A percentile compares a stretch with the other conserved stretches of the same genome.
Evolutionary conservation across 2,888 invertebrate genomes (phyloP).

Genomic region (Pristionchus fissidentatus): DNA sequence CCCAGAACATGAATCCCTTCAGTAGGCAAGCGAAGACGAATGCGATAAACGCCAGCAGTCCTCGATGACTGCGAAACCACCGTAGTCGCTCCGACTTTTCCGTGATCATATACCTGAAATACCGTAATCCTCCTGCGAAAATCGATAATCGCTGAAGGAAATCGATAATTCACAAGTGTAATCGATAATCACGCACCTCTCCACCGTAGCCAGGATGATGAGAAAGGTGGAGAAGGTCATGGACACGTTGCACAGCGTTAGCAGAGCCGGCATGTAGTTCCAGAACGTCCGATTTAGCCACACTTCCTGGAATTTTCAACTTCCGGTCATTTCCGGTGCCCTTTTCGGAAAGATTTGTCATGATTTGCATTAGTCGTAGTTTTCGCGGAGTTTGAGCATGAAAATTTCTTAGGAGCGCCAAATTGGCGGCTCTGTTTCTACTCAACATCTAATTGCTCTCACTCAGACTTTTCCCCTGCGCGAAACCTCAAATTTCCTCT

Average conservation of each 20-base stretch:
- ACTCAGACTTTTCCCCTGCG: not conserved
- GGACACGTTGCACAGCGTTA: conserved; percentile 70
- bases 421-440: not conserved
- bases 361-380: not conserved
- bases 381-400: no score
- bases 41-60: conserved; percentile 62
- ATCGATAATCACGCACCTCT: conserved; percentile 54
- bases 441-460: not conserved
- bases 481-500: not conserved
- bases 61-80: conserved; percentile 53
- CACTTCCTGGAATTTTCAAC: conserved; percentile 61
- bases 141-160: conserved; percentile 50
- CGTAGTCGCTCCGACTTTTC: conserved; percentile 55
- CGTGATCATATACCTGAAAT: conserved; percentile 57
- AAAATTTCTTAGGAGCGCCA: no score
- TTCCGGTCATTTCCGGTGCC: no score
- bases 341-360: no score
- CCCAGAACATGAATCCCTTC: conserved; percentile 68
- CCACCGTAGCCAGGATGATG: conserved; percentile 72
- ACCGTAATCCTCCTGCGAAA: no score
- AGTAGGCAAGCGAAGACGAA: conserved; percentile 63
- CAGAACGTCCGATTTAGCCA: conserved; percentile 69
- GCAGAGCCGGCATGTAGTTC: conserved; percentile 68
- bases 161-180: conserved; percentile 59
- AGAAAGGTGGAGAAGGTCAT: conserved; percentile 73